Evolutionary conservation across 2,888 invertebrate genomes (phyloP).

Genomic region (Acronicta leporina): DNA sequence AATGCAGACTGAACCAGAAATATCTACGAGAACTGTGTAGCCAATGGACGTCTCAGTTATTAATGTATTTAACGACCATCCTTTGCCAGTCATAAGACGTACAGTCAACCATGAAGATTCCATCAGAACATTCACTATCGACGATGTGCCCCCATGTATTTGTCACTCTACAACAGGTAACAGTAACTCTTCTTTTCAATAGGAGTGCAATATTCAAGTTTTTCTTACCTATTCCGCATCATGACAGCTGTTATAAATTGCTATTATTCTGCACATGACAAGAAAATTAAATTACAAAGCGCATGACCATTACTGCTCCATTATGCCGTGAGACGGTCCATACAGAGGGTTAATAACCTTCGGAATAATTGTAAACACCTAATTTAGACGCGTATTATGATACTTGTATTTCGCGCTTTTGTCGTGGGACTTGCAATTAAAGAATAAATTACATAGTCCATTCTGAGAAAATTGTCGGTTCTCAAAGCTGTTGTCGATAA

Average conservation of each 20-base stretch:
- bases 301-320: conserved; percentile 27
- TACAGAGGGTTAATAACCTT: conserved; percentile 46
- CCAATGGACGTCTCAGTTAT: conserved; percentile 17
- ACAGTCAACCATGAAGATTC: conserved; percentile 12
- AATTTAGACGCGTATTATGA: conserved; percentile 22
- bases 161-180: neutral
- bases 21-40: conserved; percentile 13
- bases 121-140: conserved; percentile 2
- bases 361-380: conserved; percentile 43
- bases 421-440: conserved; percentile 35
- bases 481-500: conserved; percentile 42
- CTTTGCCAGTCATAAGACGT: neutral
- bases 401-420: conserved; percentile 27
- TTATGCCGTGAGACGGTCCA: conserved; percentile 20
- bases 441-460: conserved; percentile 39
- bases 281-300: conserved; percentile 22
- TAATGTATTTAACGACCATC: neutral
- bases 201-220: conserved; percentile 8
- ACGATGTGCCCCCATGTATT: neutral
- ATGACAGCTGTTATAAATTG: conserved; percentile 14
- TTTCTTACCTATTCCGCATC: conserved; percentile 7
- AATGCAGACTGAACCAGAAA: conserved; percentile 19
- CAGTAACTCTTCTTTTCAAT: neutral
- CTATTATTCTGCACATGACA: conserved; percentile 28
- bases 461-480: conserved; percentile 44